phyloP scores from a whole-genome alignment of 2,797 vertebrate species.

The Nothura maculosa region DNA sequence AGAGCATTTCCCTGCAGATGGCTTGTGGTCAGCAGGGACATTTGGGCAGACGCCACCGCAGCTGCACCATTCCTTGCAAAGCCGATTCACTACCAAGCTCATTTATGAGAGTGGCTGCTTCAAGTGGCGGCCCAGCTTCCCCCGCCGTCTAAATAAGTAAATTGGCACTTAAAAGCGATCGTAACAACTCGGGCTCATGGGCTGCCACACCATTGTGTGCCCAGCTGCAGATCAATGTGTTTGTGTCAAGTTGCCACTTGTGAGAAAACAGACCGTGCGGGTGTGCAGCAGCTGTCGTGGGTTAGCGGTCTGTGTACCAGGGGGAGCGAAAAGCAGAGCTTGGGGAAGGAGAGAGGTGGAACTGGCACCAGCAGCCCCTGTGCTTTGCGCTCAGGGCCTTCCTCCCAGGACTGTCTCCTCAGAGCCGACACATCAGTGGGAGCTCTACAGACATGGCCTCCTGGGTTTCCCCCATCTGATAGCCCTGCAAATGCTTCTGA shows the following conservation, averaged over 20 bases:
- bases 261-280: background rate
- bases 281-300: background rate
- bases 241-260: background rate
- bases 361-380: background rate
- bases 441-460: background rate
- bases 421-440: rapidly evolving
- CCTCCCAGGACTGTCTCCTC: background rate
- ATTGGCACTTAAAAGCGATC: background rate
- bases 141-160: background rate
- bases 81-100: background rate
- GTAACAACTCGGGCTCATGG: background rate
- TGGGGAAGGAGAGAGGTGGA: background rate
- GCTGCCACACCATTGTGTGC: rapidly evolving
- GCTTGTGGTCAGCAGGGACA: background rate
- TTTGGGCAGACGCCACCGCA: background rate
- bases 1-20: background rate
- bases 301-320: background rate
- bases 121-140: background rate
- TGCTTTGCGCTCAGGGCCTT: background rate
- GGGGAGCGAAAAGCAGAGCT: background rate
- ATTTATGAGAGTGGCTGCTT: background rate
- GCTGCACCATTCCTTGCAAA: background rate
- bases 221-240: background rate
- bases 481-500: rapidly evolving
- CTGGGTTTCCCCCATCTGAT: rapidly evolving